These are phyloP conservation scores for Lasioglossum marginatum DNA, from an alignment of 2,888 invertebrate genomes.

Conservation along the genomic window DNA sequence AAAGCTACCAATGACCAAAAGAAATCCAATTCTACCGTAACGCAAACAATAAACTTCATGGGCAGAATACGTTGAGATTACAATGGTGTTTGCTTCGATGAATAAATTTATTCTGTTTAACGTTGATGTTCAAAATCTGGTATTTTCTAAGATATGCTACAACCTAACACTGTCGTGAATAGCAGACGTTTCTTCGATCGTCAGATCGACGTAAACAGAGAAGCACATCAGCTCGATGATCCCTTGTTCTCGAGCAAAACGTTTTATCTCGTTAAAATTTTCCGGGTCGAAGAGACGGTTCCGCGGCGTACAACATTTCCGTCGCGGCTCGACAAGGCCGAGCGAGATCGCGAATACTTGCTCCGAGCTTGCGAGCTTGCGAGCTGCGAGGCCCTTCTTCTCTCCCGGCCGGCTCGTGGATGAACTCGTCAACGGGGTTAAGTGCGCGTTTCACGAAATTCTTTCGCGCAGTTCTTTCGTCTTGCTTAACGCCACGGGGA, in stretches of 20 bases:
- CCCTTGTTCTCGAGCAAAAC: conserved; percentile 28
- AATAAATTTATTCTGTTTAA: too few relatives aligned
- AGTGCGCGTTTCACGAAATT: conserved; percentile 59
- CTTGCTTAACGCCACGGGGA: conserved; percentile 30
- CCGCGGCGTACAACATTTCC: conserved; percentile 41
- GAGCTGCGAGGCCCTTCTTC: conserved; percentile 1
- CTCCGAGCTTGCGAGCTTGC: neutral
- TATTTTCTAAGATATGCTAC: too few relatives aligned
- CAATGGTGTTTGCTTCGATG: too few relatives aligned
- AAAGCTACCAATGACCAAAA: too few relatives aligned
- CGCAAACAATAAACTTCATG: too few relatives aligned
- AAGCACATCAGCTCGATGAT: conserved; percentile 8
- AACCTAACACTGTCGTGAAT: neutral
- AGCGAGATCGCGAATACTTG: conserved; percentile 13
- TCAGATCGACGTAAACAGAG: neutral
- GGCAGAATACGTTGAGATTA: too few relatives aligned
- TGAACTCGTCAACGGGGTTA: conserved; percentile 64
- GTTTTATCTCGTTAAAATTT: conserved; percentile 52
- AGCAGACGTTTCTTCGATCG: neutral
- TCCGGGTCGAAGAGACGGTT: conserved; percentile 41
- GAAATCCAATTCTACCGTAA: too few relatives aligned
- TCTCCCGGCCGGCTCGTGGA: conserved; percentile 19
- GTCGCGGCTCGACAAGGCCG: conserved; percentile 22
- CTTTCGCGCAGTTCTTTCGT: conserved; percentile 32
- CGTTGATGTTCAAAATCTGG: too few relatives aligned